Conservation (phyloP, 2,113 vertebrate genomes). For the Litocranius walleri region DNA sequence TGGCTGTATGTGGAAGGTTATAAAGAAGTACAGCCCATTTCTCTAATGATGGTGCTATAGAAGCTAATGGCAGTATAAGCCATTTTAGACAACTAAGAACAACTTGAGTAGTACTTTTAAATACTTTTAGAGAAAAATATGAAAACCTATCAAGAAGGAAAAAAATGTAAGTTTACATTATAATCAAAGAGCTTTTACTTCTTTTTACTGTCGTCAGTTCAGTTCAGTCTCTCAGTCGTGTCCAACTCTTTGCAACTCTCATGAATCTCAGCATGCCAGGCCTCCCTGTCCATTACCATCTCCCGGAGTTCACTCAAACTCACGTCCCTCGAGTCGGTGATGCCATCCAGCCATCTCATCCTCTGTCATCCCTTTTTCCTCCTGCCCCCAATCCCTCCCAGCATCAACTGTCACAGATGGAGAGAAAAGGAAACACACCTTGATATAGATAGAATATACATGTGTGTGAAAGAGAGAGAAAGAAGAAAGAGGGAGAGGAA, state of each 20-base stretch:
- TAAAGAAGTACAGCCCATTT: constrained; percentile 76
- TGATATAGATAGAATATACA: constrained; percentile 6
- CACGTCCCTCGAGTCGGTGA: rapidly evolving
- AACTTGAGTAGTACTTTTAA: constrained; percentile 67
- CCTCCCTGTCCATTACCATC: too few species aligned
- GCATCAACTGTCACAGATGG: not conserved
- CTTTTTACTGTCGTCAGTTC: not conserved
- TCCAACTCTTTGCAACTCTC: too few species aligned
- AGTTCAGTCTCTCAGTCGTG: too few species aligned
- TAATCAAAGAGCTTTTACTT: constrained; percentile 61
- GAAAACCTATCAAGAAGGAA: constrained; percentile 58
- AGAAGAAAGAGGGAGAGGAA: not conserved
- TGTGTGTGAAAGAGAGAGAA: not conserved
- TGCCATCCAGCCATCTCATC: too few species aligned
- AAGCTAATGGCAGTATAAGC: constrained; percentile 65
- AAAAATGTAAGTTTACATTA: constrained; percentile 58
- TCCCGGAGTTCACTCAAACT: too few species aligned
- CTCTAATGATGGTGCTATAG: constrained; percentile 71
- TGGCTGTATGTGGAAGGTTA: constrained; percentile 70
- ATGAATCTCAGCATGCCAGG: too few species aligned
- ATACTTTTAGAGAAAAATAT: constrained; percentile 63
- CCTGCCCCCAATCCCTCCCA: too few species aligned
- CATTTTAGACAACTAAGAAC: constrained; percentile 58
- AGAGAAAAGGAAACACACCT: not conserved
- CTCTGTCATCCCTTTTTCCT: too few species aligned